Base-by-base conservation (phyloP, 2,113 vertebrate genomes). In the Myotis davidii region DNA sequence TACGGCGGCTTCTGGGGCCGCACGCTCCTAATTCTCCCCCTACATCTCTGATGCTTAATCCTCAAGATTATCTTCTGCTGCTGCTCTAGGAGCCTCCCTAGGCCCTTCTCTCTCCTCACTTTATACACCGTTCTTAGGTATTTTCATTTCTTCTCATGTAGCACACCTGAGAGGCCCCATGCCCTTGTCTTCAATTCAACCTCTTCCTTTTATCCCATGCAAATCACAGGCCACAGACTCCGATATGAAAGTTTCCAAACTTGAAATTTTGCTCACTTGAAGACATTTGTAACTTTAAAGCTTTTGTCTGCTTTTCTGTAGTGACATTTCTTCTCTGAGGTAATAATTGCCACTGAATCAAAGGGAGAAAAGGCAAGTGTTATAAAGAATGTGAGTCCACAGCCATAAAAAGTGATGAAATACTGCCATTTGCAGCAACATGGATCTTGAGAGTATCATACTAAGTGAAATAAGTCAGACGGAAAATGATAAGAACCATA, bases 211-310 rank as follows among this genome's bases (percentile, higher is more conserved):
- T 37, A 73, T 32, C 56, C 37, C 72, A 48, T 48, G 73, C 45
- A 29, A 67, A 67, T 29, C 74, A 39, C 6, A 34, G 48, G 23
- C 50, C 18, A 77, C 11, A 50, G 52, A 70, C 37, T 52, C 45
- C 50, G 76, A 16, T 12, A 32, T 65, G 72, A 65, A 79, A 54
- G 25, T 65, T 54, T 85, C 34, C 64, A 54, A 45, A 45, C 13
- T 79, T 64, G 48, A 89, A 85, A 37, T n/a, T 65, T 48, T 85
- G 42, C 34, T 56, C 10, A 65, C 72, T 65, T 73, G 59, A 77
- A 81, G 88, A 72, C 61, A 72, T 84, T 78, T 65, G 52, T 65
- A 88, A 96, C 25, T n/a, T 39, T 20, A 56, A 82, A 82, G 81
- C 21, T 86, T 72, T 91, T 37, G 39, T 52, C 76, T 77, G 70